Percentiles rank a stretch among this genome's conserved stretches.
Conservation (phyloP, 2,888 invertebrate species). For the Achlya flavicornis region DNA sequence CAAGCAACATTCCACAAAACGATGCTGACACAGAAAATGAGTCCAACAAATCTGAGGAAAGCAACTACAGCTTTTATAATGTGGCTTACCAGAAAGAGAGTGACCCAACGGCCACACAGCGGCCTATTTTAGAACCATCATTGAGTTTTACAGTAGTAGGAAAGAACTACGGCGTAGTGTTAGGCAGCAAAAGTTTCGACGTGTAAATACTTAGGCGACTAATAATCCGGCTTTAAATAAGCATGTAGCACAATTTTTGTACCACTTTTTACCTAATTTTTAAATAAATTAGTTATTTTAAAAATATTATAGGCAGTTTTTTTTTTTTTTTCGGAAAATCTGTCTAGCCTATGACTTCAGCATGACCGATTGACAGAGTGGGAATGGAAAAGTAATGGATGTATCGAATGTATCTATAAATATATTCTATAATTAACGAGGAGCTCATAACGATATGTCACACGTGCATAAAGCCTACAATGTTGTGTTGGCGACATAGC, state of each 20-base stretch:
- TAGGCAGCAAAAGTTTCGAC: constrained; percentile 37
- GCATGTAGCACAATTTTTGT: background rate
- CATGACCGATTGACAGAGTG: too few relatives aligned
- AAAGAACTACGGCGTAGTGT: constrained; percentile 35
- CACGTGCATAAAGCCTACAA: background rate
- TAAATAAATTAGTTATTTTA: background rate
- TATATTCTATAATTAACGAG: constrained; percentile 1
- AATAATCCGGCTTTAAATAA: background rate
- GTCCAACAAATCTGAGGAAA: constrained; percentile 8
- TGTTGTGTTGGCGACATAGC: background rate
- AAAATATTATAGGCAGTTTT: too few relatives aligned
- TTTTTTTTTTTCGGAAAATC: too few relatives aligned
- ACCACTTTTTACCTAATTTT: background rate
- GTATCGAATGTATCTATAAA: too few relatives aligned
- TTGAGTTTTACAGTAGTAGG: constrained; percentile 46
- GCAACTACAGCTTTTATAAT: constrained; percentile 42
- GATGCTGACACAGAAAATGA: constrained; percentile 5
- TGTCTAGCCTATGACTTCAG: too few relatives aligned
- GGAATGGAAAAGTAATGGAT: too few relatives aligned
- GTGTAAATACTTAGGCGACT: background rate
- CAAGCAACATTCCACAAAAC: constrained; percentile 13
- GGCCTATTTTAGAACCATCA: constrained; percentile 54
- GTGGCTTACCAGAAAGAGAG: constrained; percentile 40
- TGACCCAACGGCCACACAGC: constrained; percentile 14
- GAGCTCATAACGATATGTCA: background rate